phyloP scores from a whole-genome alignment of 2,113 vertebrate genomes.

The Sylvietta virens region DNA sequence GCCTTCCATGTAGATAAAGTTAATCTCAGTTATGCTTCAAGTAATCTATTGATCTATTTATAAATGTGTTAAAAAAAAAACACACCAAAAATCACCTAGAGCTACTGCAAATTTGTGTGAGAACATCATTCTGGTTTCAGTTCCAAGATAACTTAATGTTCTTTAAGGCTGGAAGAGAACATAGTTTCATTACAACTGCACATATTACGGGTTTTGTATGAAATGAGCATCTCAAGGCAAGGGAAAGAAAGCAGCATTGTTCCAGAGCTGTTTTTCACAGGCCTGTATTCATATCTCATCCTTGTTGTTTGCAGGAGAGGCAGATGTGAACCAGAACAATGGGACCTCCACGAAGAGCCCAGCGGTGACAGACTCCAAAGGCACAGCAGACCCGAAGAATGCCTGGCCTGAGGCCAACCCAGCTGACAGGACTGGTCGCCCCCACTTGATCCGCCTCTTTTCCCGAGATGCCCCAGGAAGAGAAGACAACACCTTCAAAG shows the following conservation, averaged over 20 bases:
- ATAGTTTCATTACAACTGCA: not conserved
- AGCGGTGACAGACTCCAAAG: constrained; percentile 92
- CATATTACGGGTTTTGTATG: constrained; percentile 54
- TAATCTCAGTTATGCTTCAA: not conserved
- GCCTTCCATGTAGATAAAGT: not conserved
- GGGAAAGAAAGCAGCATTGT: constrained; percentile 83
- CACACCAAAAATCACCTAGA: not conserved
- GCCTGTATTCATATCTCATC: constrained; percentile 85
- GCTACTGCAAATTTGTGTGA: not conserved
- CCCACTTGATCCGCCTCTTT: constrained; percentile 99
- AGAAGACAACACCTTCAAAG: constrained; percentile 99
- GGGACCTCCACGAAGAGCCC: constrained; percentile 84
- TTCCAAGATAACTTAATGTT: constrained; percentile 20
- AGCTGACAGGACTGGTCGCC: constrained; percentile 89
- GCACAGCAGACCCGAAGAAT: constrained; percentile 81
- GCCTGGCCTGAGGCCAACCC: constrained; percentile 82
- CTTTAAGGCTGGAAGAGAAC: not conserved
- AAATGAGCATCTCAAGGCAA: constrained; percentile 57
- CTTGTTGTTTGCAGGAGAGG: constrained; percentile 95
- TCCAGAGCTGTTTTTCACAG: constrained; percentile 75
- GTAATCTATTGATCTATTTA: not conserved
- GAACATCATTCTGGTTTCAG: not conserved
- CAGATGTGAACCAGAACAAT: constrained; percentile 98
- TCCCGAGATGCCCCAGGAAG: constrained; percentile 98
- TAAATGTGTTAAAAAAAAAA: not conserved